A percentile compares a stretch with the other conserved stretches of the same genome.
phyloP scores from a whole-genome alignment of 2,113 vertebrate species.

The Chloroceryle aenea region DNA sequence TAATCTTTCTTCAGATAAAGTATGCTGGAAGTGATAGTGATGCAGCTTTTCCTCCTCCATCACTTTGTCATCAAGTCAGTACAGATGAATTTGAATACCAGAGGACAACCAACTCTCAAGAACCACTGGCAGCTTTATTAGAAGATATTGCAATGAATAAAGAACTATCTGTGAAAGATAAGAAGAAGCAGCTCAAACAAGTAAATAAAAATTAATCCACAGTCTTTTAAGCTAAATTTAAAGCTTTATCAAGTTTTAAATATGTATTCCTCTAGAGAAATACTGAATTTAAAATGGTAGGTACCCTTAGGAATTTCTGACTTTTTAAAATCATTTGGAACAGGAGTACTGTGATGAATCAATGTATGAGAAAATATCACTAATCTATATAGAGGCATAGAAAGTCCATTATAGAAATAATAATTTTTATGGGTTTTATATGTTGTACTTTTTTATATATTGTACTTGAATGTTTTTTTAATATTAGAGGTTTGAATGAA shows the following conservation, averaged over 20 bases:
- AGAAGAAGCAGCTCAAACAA: conserved; percentile 87
- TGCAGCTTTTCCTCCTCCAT: conserved; percentile 63
- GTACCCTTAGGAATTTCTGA: background rate
- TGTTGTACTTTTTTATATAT: no score
- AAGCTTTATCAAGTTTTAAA: background rate
- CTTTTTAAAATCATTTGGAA: background rate
- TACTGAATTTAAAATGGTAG: background rate
- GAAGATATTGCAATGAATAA: conserved; percentile 82
- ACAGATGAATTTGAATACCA: conserved; percentile 83
- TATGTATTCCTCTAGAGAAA: background rate
- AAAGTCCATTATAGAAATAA: background rate
- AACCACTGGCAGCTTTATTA: conserved; percentile 78
- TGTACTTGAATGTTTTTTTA: background rate
- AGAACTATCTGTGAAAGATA: conserved; percentile 83
- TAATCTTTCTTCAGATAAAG: conserved; percentile 78
- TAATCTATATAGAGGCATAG: background rate
- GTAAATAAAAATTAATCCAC: conserved; percentile 61
- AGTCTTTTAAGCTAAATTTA: background rate
- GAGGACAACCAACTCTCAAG: conserved; percentile 70
- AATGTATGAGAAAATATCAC: background rate
- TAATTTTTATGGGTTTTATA: no score
- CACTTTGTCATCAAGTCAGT: conserved; percentile 79
- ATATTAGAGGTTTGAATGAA: background rate
- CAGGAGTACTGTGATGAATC: background rate
- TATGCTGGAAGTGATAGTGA: conserved; percentile 83